Conservation (phyloP, 2,113 vertebrate genomes). For the Scatophagus argus region DNA sequence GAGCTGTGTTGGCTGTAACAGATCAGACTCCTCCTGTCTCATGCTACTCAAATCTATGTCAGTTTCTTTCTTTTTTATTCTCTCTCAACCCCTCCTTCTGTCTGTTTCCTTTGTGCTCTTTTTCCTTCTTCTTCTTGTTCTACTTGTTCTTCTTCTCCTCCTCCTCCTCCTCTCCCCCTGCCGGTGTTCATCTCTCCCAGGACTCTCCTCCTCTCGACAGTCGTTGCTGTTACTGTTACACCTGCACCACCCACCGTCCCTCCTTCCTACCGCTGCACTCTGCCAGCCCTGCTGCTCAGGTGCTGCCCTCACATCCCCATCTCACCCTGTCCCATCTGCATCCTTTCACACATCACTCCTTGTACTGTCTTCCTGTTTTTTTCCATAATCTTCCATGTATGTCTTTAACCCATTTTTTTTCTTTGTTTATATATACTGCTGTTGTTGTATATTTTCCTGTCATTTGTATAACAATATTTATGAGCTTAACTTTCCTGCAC, state of each 20-base stretch:
- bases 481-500: not conserved
- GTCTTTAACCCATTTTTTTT: not conserved
- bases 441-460: not conserved
- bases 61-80: conserved; percentile 16
- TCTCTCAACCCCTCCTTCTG: not conserved
- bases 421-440: not conserved
- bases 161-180: conserved; percentile 24
- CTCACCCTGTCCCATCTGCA: conserved; percentile 6
- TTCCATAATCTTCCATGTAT: not conserved
- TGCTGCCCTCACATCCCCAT: conserved; percentile 74
- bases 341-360: not conserved
- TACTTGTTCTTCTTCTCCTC: not conserved
- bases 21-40: conserved; percentile 18
- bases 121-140: not conserved
- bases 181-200: conserved; percentile 79
- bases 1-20: not conserved
- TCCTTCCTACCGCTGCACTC: conserved; percentile 90
- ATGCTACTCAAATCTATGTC: conserved; percentile 24
- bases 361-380: not conserved
- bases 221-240: conserved; percentile 91
- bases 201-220: conserved; percentile 87
- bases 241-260: conserved; percentile 89
- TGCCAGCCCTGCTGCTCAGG: conserved; percentile 87
- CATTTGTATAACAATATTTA: not conserved
- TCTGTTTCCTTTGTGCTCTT: conserved; percentile 8